These are phyloP conservation scores for Poeciliopsis prolifica DNA, from an alignment of 2,113 vertebrate genomes.

Conservation along the genomic window DNA sequence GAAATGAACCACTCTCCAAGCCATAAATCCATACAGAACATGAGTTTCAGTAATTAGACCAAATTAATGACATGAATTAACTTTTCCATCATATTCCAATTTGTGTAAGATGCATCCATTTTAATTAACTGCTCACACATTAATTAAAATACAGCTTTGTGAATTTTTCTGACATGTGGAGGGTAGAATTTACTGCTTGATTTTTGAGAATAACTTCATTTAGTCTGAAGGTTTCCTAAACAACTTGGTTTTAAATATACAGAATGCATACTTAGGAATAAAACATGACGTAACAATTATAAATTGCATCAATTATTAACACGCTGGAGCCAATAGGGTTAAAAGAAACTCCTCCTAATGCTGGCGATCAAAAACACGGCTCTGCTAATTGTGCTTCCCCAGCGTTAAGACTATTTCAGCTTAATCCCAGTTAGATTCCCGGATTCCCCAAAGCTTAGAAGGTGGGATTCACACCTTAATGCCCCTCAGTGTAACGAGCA, in stretches of 20 bases:
- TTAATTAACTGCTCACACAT: not conserved
- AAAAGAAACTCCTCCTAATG: constrained; percentile 11
- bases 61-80: not conserved
- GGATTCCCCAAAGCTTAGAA: constrained; percentile 61
- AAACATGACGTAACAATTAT: not conserved
- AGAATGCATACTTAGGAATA: not conserved
- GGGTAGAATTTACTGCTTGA: not conserved
- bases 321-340: not conserved
- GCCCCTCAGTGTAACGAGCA: constrained; percentile 45
- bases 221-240: not conserved
- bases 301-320: constrained; percentile 27
- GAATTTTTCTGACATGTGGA: not conserved
- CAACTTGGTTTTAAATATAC: not conserved
- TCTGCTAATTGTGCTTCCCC: constrained; percentile 73
- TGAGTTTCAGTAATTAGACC: not conserved
- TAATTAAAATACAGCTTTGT: not conserved
- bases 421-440: constrained; percentile 73
- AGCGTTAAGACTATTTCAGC: constrained; percentile 55
- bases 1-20: too few species aligned
- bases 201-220: not conserved
- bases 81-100: not conserved
- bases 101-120: not conserved
- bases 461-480: constrained; percentile 64
- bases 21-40: too few species aligned
- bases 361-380: constrained; percentile 46